These are phyloP conservation scores for Poeciliopsis paucimaculata DNA, from an alignment of 2,797 vertebrate species.

Conservation along the genomic window DNA sequence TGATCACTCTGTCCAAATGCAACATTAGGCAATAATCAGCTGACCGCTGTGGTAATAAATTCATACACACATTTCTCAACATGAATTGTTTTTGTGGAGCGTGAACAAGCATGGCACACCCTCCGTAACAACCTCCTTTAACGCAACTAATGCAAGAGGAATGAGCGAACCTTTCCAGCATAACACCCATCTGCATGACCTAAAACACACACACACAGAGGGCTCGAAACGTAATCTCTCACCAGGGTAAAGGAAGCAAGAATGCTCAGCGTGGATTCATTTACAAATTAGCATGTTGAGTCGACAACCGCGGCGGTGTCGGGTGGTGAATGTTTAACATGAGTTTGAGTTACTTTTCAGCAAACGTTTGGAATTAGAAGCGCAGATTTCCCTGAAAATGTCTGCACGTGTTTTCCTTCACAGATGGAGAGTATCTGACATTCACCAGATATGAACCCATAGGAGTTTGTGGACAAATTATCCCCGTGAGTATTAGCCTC, in stretches of 20 bases:
- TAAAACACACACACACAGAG: conserved; percentile 67
- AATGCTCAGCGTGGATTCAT: conserved; percentile 68
- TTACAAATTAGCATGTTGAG: conserved; percentile 69
- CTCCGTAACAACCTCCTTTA: conserved; percentile 68
- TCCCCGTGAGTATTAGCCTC: conserved; percentile 93
- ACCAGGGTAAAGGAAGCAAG: conserved; percentile 60
- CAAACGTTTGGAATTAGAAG: conserved; percentile 29
- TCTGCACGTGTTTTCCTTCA: conserved; percentile 52
- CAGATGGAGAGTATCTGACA: conserved; percentile 98
- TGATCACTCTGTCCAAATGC: conserved; percentile 49
- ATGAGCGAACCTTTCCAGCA: conserved; percentile 75
- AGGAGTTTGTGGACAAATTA: conserved; percentile 99
- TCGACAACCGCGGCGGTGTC: conserved; percentile 59
- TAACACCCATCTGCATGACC: conserved; percentile 77
- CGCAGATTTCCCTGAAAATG: conserved; percentile 31
- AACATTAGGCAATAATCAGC: conserved; percentile 69
- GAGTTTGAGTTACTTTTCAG: conserved; percentile 32
- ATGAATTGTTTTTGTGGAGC: conserved; percentile 69
- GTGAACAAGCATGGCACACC: conserved; percentile 75
- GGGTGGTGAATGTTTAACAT: conserved; percentile 55
- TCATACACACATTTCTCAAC: conserved; percentile 64
- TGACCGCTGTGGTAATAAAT: conserved; percentile 60
- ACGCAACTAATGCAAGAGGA: conserved; percentile 76
- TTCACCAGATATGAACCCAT: conserved; percentile 98
- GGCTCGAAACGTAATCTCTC: conserved; percentile 66